phyloP scores from a whole-genome alignment of 2,888 invertebrate species.

The Stramonita haemastoma region DNA sequence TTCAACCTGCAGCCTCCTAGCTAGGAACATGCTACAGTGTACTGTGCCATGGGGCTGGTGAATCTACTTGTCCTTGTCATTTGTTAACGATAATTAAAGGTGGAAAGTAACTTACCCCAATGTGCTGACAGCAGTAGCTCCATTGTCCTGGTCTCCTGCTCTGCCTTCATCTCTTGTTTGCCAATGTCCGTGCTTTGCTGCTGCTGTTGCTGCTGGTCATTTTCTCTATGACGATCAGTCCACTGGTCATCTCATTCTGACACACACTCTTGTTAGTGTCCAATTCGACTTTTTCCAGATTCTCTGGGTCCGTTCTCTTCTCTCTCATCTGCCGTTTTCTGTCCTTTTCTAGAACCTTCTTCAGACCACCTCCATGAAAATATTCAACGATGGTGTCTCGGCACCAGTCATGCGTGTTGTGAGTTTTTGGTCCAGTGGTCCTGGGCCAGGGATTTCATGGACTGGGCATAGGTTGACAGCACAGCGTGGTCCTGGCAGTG shows the following conservation, averaged over 20 bases:
- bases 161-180: neutral
- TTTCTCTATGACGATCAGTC: neutral
- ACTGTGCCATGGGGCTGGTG: no score
- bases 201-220: neutral
- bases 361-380: constrained; percentile 67
- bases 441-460: constrained; percentile 74
- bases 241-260: neutral
- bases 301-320: neutral
- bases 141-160: neutral
- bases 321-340: constrained; percentile 33
- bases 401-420: constrained; percentile 73
- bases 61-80: no score
- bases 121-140: neutral
- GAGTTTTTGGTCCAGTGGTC: constrained; percentile 72
- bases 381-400: constrained; percentile 66
- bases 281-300: neutral
- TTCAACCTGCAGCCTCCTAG: no score
- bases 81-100: no score
- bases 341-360: constrained; percentile 69
- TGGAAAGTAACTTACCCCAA: neutral
- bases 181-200: neutral
- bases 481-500: constrained; percentile 66
- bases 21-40: no score
- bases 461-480: constrained; percentile 71
- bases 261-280: neutral